Base-by-base conservation (phyloP, 2,888 invertebrate genomes). In the Pristionchus entomophagus region DNA sequence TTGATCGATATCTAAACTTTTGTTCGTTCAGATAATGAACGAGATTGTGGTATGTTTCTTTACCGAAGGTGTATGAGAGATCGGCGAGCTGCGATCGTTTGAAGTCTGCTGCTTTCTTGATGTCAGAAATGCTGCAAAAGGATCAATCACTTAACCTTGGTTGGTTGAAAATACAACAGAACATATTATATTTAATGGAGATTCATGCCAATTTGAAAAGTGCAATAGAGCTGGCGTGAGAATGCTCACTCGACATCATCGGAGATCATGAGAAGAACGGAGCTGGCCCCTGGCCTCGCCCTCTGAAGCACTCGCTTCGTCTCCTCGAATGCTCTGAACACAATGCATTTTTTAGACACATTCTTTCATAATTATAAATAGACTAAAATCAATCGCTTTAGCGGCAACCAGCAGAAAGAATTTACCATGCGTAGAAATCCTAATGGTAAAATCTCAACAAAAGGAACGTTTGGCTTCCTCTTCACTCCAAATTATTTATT, bases 171-270 rank as follows among this genome's bases (percentile, higher is more conserved):
- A 6, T 45, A 14, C 45, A 6, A 45, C 14, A 10, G 45, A 14
- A 14, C 8, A n/a, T n/a, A n/a, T n/a, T n/a, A n/a, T n/a, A n/a
- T n/a, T n/a, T n/a, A n/a, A n/a, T n/a, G n/a, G n/a, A n/a, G n/a
- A n/a, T n/a, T n/a, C n/a, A n/a, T n/a, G n/a, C n/a, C n/a, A n/a
- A n/a, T 45, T 45, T 10, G 14, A 14, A 45, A 6, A 45, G 8
- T 45, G 45, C 45, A 6, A 45, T 45, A 10, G 45, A 14, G 45
- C 8, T 45, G 8, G 14, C 6, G 6, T 45, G 14, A 22, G 4
- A 78, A 51, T n/a, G 10, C 78, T 51, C 10, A 82, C 82, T 82
- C 82, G 14, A 82, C 59, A 26, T 56, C 56, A 59, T 82, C 82
- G 0, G 82, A 82, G 38, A 82, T 45, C 82, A 82, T 82, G 6